Conservation (phyloP, 2,888 invertebrate species). For the Brachylomia viminalis region DNA sequence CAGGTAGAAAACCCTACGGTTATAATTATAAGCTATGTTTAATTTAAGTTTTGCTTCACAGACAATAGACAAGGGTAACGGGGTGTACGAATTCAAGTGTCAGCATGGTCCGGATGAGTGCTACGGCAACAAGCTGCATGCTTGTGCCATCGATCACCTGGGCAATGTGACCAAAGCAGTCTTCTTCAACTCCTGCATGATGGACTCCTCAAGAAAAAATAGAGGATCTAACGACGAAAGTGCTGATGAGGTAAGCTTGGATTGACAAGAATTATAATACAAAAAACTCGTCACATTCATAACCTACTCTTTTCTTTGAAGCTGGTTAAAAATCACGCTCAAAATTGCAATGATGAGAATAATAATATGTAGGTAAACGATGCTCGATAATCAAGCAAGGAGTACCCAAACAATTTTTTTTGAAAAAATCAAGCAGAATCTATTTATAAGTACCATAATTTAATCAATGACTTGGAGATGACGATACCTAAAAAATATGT, state of each 20-base stretch:
- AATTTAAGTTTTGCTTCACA: slow-evolving; percentile 23
- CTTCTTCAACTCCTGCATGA: slow-evolving; percentile 93
- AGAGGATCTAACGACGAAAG: slow-evolving; percentile 73
- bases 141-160: slow-evolving; percentile 90
- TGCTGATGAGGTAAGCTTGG: slow-evolving; percentile 71
- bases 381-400: background rate
- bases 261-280: background rate
- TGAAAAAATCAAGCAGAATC: background rate
- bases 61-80: slow-evolving; percentile 66
- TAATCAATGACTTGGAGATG: background rate
- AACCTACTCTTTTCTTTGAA: background rate
- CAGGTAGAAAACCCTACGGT: too few relatives aligned
- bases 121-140: slow-evolving; percentile 94
- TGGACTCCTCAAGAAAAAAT: slow-evolving; percentile 73
- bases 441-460: background rate
- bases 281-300: background rate
- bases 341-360: background rate
- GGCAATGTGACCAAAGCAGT: slow-evolving; percentile 88
- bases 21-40: background rate
- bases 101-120: slow-evolving; percentile 94
- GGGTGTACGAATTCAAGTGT: slow-evolving; percentile 90
- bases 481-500: background rate
- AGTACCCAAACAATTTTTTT: background rate
- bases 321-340: background rate
- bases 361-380: background rate